Conservation (phyloP, 2,888 invertebrate species). For the Folsomia manolachei region DNA sequence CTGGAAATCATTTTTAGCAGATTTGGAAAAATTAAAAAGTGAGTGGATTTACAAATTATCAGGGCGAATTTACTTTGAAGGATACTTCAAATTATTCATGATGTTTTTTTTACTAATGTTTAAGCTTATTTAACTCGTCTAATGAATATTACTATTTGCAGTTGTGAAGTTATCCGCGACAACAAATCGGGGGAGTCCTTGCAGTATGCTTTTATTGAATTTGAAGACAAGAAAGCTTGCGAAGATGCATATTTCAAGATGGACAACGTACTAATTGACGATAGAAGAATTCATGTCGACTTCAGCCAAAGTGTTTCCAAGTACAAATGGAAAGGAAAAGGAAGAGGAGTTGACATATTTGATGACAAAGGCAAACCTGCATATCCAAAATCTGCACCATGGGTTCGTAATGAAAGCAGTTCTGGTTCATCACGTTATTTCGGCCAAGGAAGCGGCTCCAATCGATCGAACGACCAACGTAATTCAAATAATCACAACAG, state of each 20-base stretch:
- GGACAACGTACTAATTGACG: slow-evolving; percentile 99
- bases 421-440: neutral
- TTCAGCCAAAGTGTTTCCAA: slow-evolving; percentile 98
- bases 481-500: neutral
- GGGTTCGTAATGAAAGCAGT: neutral
- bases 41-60: slow-evolving; percentile 24
- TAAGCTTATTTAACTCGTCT: too few species aligned
- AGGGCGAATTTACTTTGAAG: neutral
- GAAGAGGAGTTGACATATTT: slow-evolving; percentile 48
- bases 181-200: slow-evolving; percentile 87
- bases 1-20: slow-evolving; percentile 95
- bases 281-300: slow-evolving; percentile 97
- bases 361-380: slow-evolving; percentile 26
- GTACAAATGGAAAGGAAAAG: slow-evolving; percentile 85
- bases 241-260: slow-evolving; percentile 99
- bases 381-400: neutral
- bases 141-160: too few species aligned
- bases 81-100: too few species aligned
- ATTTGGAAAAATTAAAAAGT: slow-evolving; percentile 83
- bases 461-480: neutral
- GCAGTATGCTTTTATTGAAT: slow-evolving; percentile 99
- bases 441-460: neutral
- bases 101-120: too few species aligned
- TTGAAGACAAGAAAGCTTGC: slow-evolving; percentile 84
- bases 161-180: slow-evolving; percentile 95